Evolutionary conservation across 2,888 invertebrate species (phyloP), one percentile per base, ranked within the genome.

Genomic region (Pammene aurita): DNA sequence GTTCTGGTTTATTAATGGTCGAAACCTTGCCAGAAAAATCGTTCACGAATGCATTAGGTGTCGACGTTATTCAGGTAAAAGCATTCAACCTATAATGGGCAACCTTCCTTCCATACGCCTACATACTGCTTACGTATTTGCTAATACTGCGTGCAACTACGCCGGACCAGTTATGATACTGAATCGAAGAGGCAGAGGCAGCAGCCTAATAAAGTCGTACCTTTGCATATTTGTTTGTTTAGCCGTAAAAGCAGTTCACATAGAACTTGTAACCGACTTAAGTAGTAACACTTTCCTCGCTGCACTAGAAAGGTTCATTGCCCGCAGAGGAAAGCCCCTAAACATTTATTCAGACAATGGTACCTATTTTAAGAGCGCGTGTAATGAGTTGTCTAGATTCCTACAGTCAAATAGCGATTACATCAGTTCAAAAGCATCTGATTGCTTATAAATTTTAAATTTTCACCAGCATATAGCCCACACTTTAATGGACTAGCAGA

Each of bases 191-290:
- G 26, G 52, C 26, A 52, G 52, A 52, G 52, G 52, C 26, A 52
- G 52, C 5, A 52, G 26, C 26, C 11, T 52, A 5, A 26, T 52
- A 11, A 52, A 52, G 11, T 52, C 52, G 0, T 52, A 55, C 34
- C 35, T 55, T 7, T 55, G 54, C 14, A 55, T 55, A n/a, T 55
- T 55, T 35, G 35, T 55, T 34, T 35, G 54, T 55, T n/a, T 55
- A 35, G 26, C 52, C 34, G 18, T 52, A 34, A 52, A 52, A 26
- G 52, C 52, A 11, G 34, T 52, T 34, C 52, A 52, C 13, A 34
- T 34, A 35, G 54, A 55, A 35, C 54, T 35, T 34, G 54, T 55
- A n/a, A 35, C 54, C 35, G 54, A 55, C 14, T 55, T 55, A 14
- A 55, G 54, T 14, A 55, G 50, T 26, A 26, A 50, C 10, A 50